Evolutionary conservation across 1,140 invertebrate genomes (phyloP).

Genomic region (Holotrichia oblita): DNA sequence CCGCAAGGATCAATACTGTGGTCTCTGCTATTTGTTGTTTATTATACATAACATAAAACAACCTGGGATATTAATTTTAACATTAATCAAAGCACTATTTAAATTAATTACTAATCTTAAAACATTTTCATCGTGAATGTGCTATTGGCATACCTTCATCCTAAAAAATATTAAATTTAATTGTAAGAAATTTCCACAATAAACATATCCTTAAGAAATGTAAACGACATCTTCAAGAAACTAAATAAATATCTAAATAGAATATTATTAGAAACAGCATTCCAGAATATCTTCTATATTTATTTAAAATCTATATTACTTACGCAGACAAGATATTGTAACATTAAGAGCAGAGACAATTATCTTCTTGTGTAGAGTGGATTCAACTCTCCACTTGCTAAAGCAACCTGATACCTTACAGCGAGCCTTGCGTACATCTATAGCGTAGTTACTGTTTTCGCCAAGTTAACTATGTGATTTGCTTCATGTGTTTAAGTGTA

Average conservation of each 20-base stretch:
- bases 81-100: too few relatives aligned
- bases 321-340: neutral
- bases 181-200: too few relatives aligned
- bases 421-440: neutral
- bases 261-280: neutral
- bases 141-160: too few relatives aligned
- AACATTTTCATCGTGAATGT: too few relatives aligned
- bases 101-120: too few relatives aligned
- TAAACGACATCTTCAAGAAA: neutral
- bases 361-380: neutral
- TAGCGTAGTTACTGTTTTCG: conserved; percentile 41
- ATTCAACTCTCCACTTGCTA: neutral
- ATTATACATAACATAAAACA: too few relatives aligned
- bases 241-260: neutral
- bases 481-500: conserved; percentile 38
- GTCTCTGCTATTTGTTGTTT: too few relatives aligned
- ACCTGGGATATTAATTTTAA: too few relatives aligned
- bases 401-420: neutral
- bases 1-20: too few relatives aligned
- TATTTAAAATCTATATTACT: neutral
- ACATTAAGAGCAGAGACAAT: neutral
- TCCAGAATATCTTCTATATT: neutral
- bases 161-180: too few relatives aligned
- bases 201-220: too few relatives aligned
- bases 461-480: conserved; percentile 43